Evolutionary conservation across 2,797 vertebrate genomes (phyloP).

Genomic region (Xiphorhynchus erythropygius): DNA sequence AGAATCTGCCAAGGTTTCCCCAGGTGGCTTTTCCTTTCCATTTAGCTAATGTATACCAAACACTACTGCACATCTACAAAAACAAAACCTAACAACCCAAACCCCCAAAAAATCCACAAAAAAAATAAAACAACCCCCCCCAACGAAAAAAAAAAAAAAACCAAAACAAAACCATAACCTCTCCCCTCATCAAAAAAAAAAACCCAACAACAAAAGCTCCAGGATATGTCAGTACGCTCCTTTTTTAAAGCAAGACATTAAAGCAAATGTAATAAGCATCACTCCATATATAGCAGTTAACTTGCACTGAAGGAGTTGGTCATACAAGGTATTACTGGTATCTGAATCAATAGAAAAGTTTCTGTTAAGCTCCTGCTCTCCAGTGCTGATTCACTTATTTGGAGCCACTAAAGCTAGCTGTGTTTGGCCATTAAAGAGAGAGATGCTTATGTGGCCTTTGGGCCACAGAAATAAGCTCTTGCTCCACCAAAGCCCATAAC

Average conservation of each 20-base stretch:
- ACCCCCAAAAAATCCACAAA: background rate
- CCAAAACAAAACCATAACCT: background rate
- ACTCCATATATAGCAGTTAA: background rate
- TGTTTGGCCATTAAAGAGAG: background rate
- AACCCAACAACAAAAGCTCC: background rate
- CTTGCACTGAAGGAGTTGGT: background rate
- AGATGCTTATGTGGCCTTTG: background rate
- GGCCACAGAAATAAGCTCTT: background rate
- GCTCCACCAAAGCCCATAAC: background rate
- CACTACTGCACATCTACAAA: background rate
- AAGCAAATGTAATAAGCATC: background rate
- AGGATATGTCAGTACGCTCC: background rate
- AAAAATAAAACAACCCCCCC: too few relatives aligned
- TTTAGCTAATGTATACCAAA: background rate
- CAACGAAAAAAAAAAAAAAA: too few relatives aligned
- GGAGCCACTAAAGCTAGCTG: background rate
- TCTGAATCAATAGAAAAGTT: background rate
- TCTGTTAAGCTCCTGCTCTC: background rate
- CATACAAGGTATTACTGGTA: too few relatives aligned
- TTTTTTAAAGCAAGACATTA: background rate
- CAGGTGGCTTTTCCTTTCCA: background rate
- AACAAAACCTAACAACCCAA: background rate
- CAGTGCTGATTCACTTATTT: background rate
- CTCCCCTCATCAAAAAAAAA: background rate
- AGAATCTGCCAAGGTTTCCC: background rate